A percentile compares a stretch with the other conserved stretches of the same genome.
Evolutionary conservation across 2,888 invertebrate genomes (phyloP).

Genomic region (Andrena marginata): DNA sequence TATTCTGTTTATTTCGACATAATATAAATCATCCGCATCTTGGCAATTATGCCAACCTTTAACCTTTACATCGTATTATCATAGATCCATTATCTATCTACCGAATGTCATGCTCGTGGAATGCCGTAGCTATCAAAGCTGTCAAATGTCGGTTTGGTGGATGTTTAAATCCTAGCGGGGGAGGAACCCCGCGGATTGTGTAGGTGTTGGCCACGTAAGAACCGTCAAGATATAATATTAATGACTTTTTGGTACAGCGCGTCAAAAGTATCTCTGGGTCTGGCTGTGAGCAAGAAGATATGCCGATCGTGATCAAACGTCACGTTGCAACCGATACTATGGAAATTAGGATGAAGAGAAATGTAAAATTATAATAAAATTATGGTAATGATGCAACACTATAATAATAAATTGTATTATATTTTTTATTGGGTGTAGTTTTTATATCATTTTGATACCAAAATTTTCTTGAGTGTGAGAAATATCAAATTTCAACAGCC

Average conservation of each 20-base stretch:
- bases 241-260: conserved; percentile 65
- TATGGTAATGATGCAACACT: neutral
- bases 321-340: conserved; percentile 34
- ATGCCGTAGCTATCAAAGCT: conserved; percentile 67
- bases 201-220: conserved; percentile 72
- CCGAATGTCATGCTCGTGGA: conserved; percentile 64
- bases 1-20: neutral
- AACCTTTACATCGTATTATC: conserved; percentile 51
- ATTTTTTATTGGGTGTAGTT: too few relatives aligned
- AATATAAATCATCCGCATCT: conserved; percentile 8
- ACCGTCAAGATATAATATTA: conserved; percentile 71
- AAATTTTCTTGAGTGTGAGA: too few relatives aligned
- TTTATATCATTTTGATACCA: too few relatives aligned
- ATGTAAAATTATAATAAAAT: conserved; percentile 19
- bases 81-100: conserved; percentile 60
- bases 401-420: too few relatives aligned
- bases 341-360: conserved; percentile 44
- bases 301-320: conserved; percentile 61
- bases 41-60: conserved; percentile 46
- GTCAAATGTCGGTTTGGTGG: conserved; percentile 75
- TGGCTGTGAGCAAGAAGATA: conserved; percentile 2
- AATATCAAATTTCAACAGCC: too few relatives aligned
- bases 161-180: conserved; percentile 60
- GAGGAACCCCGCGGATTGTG: conserved; percentile 73
- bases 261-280: conserved; percentile 53